Percentiles rank a stretch among this genome's conserved stretches.
Evolutionary conservation across 2,797 vertebrate species (phyloP).

Genomic region (Agapornis canus): DNA sequence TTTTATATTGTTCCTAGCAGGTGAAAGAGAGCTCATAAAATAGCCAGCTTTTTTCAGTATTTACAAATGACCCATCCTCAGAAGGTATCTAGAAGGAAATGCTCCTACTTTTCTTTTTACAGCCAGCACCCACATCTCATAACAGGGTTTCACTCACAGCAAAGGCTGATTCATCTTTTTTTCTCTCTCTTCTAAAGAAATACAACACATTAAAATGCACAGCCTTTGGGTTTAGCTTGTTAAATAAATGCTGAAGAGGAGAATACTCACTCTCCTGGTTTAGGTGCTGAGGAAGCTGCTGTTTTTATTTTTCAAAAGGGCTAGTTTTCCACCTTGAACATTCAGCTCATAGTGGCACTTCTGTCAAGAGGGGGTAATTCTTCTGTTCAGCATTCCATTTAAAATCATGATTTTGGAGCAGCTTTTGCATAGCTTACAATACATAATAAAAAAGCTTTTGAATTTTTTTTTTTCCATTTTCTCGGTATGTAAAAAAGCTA

Average conservation of each 20-base stretch:
- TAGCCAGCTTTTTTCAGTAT: not conserved
- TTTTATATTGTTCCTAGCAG: not conserved
- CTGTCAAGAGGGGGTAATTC: not conserved
- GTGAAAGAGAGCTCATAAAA: not conserved
- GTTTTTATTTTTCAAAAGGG: conserved; percentile 7
- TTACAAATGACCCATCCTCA: not conserved
- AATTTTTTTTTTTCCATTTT: not conserved
- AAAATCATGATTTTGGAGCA: not conserved
- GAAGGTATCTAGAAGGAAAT: not conserved
- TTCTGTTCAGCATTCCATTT: not conserved
- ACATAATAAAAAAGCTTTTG: not conserved
- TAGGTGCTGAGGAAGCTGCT: not conserved
- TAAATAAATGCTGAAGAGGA: not conserved
- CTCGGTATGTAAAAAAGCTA: not conserved
- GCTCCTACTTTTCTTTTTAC: not conserved
- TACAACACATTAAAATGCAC: not conserved
- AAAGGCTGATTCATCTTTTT: not conserved
- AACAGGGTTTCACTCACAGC: not conserved
- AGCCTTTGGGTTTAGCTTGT: not conserved
- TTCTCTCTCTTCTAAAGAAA: not conserved
- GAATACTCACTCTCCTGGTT: not conserved
- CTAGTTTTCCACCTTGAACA: not conserved
- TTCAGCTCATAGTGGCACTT: not conserved
- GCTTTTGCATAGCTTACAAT: not conserved
- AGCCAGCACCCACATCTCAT: not conserved